These are phyloP conservation scores for Hypomecis atomaria DNA, from an alignment of 2,888 invertebrate genomes.

Conservation along the genomic window DNA sequence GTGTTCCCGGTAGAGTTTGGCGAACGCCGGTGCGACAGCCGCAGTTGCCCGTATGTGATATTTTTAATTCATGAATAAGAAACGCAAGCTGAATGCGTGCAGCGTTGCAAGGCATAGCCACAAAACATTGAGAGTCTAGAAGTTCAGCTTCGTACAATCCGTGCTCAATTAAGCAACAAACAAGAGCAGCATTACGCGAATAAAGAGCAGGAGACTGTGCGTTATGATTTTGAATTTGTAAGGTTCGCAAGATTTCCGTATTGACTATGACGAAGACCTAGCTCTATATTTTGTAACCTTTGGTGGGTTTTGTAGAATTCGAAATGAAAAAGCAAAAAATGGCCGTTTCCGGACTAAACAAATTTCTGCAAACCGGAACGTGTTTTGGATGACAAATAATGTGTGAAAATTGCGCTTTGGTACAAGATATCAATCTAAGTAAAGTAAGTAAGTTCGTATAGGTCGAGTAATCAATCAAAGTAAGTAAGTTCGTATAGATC, in stretches of 20 bases:
- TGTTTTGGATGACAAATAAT: slow-evolving; percentile 52
- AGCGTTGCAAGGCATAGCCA: slow-evolving; percentile 50
- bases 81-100: slow-evolving; percentile 54
- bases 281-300: no score
- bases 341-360: slow-evolving; percentile 68
- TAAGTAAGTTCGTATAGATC: no score
- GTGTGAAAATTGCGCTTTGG: slow-evolving; percentile 20
- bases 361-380: slow-evolving; percentile 61
- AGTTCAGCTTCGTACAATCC: no score
- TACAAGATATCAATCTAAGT: background rate
- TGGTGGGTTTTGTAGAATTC: no score
- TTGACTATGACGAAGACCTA: no score
- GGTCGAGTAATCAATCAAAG: no score
- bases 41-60: slow-evolving; percentile 58
- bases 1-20: slow-evolving; percentile 55
- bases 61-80: slow-evolving; percentile 76
- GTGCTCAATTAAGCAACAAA: no score
- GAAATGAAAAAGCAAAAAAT: slow-evolving; percentile 49
- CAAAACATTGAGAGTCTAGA: background rate
- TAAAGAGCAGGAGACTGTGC: no score
- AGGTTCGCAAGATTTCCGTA: no score
- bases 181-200: no score
- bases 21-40: slow-evolving; percentile 45
- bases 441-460: no score
- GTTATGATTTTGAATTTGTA: no score